A percentile compares a stretch with the other conserved stretches of the same genome.
phyloP scores from a whole-genome alignment of 2,797 vertebrate species.

The Tragelaphus eurycerus region DNA sequence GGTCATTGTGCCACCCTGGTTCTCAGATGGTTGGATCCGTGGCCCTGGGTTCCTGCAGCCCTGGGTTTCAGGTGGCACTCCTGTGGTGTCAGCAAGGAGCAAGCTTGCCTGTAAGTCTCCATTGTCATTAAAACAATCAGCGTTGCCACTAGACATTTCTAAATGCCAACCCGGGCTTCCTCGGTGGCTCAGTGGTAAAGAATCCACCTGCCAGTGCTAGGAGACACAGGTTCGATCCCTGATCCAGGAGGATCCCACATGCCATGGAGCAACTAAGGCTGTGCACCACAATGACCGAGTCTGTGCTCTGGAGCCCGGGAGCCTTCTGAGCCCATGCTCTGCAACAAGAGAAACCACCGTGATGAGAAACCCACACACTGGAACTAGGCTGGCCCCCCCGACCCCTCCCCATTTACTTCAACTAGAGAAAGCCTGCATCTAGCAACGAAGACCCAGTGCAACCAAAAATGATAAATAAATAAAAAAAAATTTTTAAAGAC shows the following conservation, averaged over 20 bases:
- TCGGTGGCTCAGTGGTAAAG: not conserved
- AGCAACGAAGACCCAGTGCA: not conserved
- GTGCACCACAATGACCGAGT: rapidly evolving
- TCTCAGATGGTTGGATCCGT: not conserved
- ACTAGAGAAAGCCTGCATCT: not conserved
- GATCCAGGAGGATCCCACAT: not conserved
- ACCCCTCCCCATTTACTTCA: not conserved
- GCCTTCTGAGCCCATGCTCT: not conserved
- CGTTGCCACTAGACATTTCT: not conserved
- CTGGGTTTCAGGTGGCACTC: rapidly evolving
- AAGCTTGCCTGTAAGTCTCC: not conserved
- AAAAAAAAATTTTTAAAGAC: not conserved
- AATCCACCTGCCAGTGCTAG: not conserved
- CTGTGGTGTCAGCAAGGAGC: too few species aligned
- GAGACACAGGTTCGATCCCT: not conserved
- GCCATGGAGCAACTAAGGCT: not conserved
- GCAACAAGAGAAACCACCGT: not conserved
- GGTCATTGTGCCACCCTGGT: not conserved
- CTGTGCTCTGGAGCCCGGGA: not conserved
- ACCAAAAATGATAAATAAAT: not conserved
- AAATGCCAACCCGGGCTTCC: not conserved
- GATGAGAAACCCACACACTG: not conserved
- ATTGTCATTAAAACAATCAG: not conserved
- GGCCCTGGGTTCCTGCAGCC: not conserved
- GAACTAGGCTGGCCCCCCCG: too few species aligned